Percentiles rank a stretch among this genome's conserved stretches.
phyloP scores from a whole-genome alignment of 1,140 invertebrate species.

The Aphelinus certus region DNA sequence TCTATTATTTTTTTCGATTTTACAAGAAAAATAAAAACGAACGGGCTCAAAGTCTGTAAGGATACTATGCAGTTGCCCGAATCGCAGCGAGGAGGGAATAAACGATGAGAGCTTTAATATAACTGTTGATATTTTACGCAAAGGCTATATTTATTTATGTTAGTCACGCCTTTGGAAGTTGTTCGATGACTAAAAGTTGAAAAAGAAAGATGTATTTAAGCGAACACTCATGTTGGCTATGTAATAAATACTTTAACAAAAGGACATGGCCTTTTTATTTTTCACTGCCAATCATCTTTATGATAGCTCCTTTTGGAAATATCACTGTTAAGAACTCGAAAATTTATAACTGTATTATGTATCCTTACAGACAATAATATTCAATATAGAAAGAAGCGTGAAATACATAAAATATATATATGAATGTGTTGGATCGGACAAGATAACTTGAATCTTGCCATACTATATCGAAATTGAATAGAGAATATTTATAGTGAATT shows the following conservation, averaged over 20 bases:
- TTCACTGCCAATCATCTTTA: conserved; percentile 25
- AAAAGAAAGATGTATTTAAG: conserved; percentile 25
- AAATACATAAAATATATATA: conserved; percentile 15
- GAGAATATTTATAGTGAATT: conserved; percentile 8
- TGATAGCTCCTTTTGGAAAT: not conserved
- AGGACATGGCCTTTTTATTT: conserved; percentile 35
- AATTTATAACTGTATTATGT: conserved; percentile 26
- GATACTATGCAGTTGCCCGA: conserved; percentile 33
- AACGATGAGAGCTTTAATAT: conserved; percentile 7
- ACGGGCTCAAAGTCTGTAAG: conserved; percentile 35
- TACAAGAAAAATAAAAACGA: not conserved
- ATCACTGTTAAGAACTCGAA: not conserved
- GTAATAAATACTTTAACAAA: conserved; percentile 36
- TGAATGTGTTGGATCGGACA: conserved; percentile 27
- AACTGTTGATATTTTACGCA: conserved; percentile 30
- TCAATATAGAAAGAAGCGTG: conserved; percentile 6
- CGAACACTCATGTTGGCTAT: conserved; percentile 26
- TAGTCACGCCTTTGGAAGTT: conserved; percentile 33
- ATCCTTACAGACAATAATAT: conserved; percentile 35
- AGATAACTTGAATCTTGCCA: conserved; percentile 20
- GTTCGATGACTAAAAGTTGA: conserved; percentile 20
- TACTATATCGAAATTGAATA: conserved; percentile 16
- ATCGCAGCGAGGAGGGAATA: no score
- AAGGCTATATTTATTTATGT: conserved; percentile 31
- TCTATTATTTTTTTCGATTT: conserved; percentile 19